phyloP scores from a whole-genome alignment of 1,140 invertebrate species.

The Neodiprion fabricii region DNA sequence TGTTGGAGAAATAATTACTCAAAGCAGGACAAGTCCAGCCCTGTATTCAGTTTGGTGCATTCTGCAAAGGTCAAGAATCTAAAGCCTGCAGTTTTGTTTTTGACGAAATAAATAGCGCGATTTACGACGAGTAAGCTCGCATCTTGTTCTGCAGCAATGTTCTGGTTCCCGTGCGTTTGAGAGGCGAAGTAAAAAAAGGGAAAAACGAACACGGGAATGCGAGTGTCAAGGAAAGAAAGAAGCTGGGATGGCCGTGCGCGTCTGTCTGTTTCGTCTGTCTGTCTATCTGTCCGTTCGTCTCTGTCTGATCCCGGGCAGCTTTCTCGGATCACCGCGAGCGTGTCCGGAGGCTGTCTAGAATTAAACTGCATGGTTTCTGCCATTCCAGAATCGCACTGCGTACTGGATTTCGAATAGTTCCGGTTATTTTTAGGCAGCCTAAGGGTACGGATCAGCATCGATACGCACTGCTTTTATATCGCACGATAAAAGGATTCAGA shows the following conservation, averaged over 20 bases:
- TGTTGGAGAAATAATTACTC: too few relatives aligned
- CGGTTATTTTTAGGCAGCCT: neutral
- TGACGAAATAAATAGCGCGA: conserved; percentile 13
- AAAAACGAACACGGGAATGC: neutral
- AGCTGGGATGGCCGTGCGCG: conserved; percentile 16
- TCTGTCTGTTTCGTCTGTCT: conserved; percentile 5
- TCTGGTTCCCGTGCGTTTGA: neutral
- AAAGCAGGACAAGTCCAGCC: neutral
- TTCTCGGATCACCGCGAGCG: conserved; percentile 22
- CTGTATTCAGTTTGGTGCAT: neutral
- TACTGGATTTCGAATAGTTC: neutral
- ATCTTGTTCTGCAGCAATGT: neutral
- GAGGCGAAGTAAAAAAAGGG: neutral
- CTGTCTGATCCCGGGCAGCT: neutral
- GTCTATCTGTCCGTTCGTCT: neutral
- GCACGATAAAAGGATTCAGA: neutral
- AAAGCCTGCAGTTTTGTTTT: conserved; percentile 12
- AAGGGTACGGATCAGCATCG: neutral
- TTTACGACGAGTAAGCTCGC: conserved; percentile 10
- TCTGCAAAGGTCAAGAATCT: neutral
- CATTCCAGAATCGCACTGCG: conserved; percentile 14
- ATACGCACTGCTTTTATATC: neutral
- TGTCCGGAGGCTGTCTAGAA: conserved; percentile 26
- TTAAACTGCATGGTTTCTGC: conserved; percentile 23
- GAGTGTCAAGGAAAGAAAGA: conserved; percentile 10